phyloP scores from a whole-genome alignment of 2,888 invertebrate species.

The Eubasilissa splendida region DNA sequence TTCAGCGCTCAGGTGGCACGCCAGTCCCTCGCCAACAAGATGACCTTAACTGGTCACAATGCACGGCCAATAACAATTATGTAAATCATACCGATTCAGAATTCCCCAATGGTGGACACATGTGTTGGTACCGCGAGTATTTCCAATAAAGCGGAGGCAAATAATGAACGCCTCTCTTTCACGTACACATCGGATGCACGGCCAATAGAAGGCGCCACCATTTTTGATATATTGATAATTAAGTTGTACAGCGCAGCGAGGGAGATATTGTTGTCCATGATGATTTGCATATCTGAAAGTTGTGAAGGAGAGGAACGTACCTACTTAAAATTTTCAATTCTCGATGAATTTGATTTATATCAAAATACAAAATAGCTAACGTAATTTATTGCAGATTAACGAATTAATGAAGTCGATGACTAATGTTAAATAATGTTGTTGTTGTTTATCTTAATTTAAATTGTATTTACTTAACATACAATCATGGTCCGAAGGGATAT shows the following conservation, averaged over 20 bases:
- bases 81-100: conserved; percentile 32
- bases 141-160: background rate
- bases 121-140: conserved; percentile 4
- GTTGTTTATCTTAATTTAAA: no score
- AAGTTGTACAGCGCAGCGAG: conserved; percentile 12
- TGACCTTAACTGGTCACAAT: conserved; percentile 9
- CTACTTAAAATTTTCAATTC: no score
- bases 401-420: no score
- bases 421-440: no score
- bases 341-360: no score
- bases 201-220: conserved; percentile 1
- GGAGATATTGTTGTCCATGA: background rate
- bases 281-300: conserved; percentile 26
- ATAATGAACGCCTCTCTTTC: no score
- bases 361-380: no score
- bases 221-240: background rate
- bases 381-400: no score
- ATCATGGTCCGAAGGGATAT: no score
- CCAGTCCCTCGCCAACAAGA: background rate
- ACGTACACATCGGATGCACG: background rate
- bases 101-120: conserved; percentile 23
- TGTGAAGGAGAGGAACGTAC: background rate
- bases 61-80: conserved; percentile 39
- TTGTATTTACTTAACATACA: no score
- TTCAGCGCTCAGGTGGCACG: background rate